phyloP scores from a whole-genome alignment of 2,113 vertebrate genomes.

The Misgurnus anguillicaudatus region DNA sequence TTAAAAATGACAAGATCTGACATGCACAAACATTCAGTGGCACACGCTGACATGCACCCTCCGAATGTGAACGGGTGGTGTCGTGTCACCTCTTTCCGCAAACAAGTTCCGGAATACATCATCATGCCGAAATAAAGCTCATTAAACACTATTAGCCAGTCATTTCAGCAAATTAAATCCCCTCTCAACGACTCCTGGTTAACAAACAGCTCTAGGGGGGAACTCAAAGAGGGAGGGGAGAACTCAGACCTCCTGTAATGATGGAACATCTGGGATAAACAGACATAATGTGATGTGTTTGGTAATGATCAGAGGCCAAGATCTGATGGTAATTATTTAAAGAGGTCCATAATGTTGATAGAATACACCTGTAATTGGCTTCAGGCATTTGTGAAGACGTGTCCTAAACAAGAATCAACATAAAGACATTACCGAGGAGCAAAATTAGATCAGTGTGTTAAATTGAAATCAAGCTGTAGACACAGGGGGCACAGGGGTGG shows the following conservation, averaged over 20 bases:
- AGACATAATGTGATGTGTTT: conserved; percentile 61
- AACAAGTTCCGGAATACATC: conserved; percentile 65
- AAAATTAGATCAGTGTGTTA: conserved; percentile 53
- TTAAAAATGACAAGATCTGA: conserved; percentile 61
- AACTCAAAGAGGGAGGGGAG: conserved; percentile 60
- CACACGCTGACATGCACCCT: conserved; percentile 15
- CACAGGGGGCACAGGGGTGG: background rate
- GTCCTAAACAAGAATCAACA: conserved; percentile 3
- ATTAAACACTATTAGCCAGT: conserved; percentile 78
- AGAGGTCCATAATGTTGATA: conserved; percentile 28
- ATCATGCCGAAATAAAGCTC: conserved; percentile 73
- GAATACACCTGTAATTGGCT: background rate
- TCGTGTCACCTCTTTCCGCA: conserved; percentile 64
- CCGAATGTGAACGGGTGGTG: conserved; percentile 65
- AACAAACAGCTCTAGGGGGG: conserved; percentile 74
- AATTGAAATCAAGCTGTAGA: conserved; percentile 6
- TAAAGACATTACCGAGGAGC: conserved; percentile 32
- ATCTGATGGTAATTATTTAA: conserved; percentile 68
- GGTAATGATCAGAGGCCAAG: conserved; percentile 64
- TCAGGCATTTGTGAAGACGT: conserved; percentile 10
- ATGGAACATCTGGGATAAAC: conserved; percentile 66
- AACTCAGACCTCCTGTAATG: conserved; percentile 60
- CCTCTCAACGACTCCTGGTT: conserved; percentile 67
- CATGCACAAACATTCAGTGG: background rate
- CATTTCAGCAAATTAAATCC: conserved; percentile 76